These are phyloP conservation scores for Karalla daura DNA, from an alignment of 2,797 vertebrate species.

Conservation along the genomic window DNA sequence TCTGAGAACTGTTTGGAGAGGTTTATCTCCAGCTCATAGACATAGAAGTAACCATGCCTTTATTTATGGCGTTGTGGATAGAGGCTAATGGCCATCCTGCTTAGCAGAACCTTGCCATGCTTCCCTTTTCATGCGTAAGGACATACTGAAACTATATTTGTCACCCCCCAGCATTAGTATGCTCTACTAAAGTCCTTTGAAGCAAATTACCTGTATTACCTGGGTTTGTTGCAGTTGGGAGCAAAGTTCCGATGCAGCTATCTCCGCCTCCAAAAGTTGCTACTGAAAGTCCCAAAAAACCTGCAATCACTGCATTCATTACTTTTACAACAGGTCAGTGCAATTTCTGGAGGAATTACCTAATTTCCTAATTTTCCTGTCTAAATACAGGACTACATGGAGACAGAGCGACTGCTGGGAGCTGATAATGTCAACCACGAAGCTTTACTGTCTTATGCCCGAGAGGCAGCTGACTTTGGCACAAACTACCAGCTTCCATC, in stretches of 20 bases:
- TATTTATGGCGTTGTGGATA: too few relatives aligned
- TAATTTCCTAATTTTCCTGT: not conserved
- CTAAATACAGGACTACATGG: slow-evolving; percentile 87
- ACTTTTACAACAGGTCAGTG: not conserved
- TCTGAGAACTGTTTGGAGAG: not conserved
- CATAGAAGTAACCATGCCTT: too few relatives aligned
- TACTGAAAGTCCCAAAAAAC: slow-evolving; percentile 30
- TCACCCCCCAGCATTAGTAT: too few relatives aligned
- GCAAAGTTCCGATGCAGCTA: too few relatives aligned
- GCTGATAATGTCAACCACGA: slow-evolving; percentile 92
- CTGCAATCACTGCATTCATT: slow-evolving; percentile 5
- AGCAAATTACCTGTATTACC: too few relatives aligned
- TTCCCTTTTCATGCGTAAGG: too few relatives aligned
- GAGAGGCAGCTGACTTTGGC: slow-evolving; percentile 96
- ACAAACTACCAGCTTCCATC: slow-evolving; percentile 97
- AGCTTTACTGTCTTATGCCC: slow-evolving; percentile 91
- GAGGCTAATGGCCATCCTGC: too few relatives aligned
- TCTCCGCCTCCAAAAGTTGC: too few relatives aligned
- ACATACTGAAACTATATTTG: too few relatives aligned
- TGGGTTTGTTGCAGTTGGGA: too few relatives aligned
- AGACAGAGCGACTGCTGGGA: slow-evolving; percentile 92
- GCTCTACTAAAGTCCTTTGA: too few relatives aligned
- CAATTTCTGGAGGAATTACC: not conserved
- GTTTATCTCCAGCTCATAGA: not conserved
- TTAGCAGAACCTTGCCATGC: too few relatives aligned